Percentiles rank a stretch among this genome's conserved stretches.
phyloP scores from a whole-genome alignment of 2,888 invertebrate genomes.

The Callinectes sapidus region DNA sequence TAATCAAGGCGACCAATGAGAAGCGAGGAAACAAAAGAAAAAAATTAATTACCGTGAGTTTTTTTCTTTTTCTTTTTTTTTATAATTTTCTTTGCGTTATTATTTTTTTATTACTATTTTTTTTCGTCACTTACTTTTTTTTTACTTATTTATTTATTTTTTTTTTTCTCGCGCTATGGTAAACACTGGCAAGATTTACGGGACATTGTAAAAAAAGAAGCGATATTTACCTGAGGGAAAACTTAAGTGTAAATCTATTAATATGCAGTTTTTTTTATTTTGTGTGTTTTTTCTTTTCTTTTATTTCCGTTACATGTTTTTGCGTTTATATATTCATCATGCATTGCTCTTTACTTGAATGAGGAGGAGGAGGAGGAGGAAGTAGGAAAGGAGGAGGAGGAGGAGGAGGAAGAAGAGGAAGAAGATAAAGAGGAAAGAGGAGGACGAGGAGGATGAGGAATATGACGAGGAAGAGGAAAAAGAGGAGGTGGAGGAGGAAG shows the following conservation, averaged over 20 bases:
- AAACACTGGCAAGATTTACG: not conserved
- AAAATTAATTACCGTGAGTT: not conserved
- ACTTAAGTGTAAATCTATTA: not conserved
- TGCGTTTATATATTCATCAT: not conserved
- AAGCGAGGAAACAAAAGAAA: not conserved
- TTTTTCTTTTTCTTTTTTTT: not conserved
- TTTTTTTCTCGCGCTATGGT: too few relatives aligned
- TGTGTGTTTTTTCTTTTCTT: too few relatives aligned
- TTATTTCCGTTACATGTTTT: too few relatives aligned
- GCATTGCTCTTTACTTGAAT: not conserved
- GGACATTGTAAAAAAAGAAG: not conserved
- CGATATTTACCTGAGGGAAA: not conserved
- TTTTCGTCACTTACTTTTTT: too few relatives aligned
- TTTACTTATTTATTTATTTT: too few relatives aligned
- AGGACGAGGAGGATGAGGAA: too few relatives aligned
- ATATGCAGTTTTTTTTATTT: not conserved
- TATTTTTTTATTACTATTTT: too few relatives aligned
- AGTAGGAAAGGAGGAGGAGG: too few relatives aligned
- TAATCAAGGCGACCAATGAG: not conserved
- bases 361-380: too few relatives aligned
- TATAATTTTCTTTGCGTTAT: not conserved
- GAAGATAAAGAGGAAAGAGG: not conserved
- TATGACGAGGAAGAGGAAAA: not conserved
- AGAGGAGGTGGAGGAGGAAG: not conserved
- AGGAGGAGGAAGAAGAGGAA: too few relatives aligned